Evolutionary conservation across 2,113 vertebrate genomes (phyloP).

Genomic region (Ellobius talpinus): DNA sequence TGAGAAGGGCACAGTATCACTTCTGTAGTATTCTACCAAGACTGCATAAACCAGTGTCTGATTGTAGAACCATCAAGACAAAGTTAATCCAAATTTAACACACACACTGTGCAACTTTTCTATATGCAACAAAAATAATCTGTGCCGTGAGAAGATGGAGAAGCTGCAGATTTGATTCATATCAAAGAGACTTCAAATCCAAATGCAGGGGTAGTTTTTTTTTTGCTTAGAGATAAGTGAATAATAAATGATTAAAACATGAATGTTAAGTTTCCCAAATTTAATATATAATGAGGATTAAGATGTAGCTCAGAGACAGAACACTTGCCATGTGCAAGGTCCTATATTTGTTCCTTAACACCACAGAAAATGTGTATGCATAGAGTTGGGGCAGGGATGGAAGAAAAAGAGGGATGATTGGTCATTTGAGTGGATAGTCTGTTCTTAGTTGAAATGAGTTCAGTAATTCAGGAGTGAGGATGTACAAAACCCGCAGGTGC

Average conservation of each 20-base stretch:
- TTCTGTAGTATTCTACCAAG: not conserved
- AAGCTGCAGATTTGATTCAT: not conserved
- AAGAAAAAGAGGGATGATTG: no score
- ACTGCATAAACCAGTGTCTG: not conserved
- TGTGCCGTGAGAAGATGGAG: not conserved
- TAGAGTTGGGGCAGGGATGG: not conserved
- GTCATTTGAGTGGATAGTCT: not conserved
- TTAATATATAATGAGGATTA: not conserved
- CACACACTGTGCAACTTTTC: not conserved
- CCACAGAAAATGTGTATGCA: not conserved
- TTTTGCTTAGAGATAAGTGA: slow-evolving; percentile 7
- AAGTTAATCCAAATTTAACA: not conserved
- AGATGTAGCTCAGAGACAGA: not conserved
- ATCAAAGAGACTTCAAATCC: not conserved
- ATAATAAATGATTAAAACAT: not conserved
- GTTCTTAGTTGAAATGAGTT: slow-evolving; percentile 11
- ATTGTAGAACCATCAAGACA: not conserved
- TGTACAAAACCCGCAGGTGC: not conserved
- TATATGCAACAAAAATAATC: not conserved
- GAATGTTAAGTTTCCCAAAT: slow-evolving; percentile 5
- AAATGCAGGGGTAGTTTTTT: not conserved
- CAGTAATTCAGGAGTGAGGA: not conserved
- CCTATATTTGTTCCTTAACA: not conserved
- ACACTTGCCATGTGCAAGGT: no score
- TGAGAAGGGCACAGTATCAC: not conserved